phyloP scores from a whole-genome alignment of 2,113 vertebrate genomes.

The Ochotona curzoniae region DNA sequence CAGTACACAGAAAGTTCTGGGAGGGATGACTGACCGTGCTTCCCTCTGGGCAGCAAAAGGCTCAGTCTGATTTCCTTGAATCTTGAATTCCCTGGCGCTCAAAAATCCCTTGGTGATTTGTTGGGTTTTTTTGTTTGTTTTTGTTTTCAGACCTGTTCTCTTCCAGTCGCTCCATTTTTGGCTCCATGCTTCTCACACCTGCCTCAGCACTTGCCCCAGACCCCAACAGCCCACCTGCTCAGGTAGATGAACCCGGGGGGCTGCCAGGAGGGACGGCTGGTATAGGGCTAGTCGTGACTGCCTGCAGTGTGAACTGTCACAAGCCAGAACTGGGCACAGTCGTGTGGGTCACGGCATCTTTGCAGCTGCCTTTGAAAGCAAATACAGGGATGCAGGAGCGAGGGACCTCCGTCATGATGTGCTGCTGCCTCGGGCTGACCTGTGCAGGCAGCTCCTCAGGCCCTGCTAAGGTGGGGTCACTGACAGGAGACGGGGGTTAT shows the following conservation, averaged over 20 bases:
- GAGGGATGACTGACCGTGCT: neutral
- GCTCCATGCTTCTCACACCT: constrained; percentile 86
- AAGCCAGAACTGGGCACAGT: neutral
- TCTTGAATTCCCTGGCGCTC: neutral
- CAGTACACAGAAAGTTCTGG: neutral
- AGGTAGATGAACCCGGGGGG: constrained; percentile 87
- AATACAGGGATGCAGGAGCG: fast-evolving
- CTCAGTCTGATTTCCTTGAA: neutral
- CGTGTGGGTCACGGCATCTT: no score
- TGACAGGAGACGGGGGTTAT: neutral
- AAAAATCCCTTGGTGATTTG: neutral
- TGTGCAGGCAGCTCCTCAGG: fast-evolving
- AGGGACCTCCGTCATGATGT: neutral
- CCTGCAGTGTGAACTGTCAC: no score
- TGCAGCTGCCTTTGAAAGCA: neutral
- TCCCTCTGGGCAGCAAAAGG: neutral
- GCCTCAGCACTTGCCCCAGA: constrained; percentile 84
- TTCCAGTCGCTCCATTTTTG: constrained; percentile 89
- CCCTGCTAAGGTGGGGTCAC: no score
- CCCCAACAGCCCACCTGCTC: constrained; percentile 86
- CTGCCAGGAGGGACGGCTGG: no score
- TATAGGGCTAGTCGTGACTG: neutral
- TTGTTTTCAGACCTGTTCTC: constrained; percentile 94
- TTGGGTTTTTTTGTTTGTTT: no score
- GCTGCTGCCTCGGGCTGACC: no score